Evolutionary conservation across 2,797 vertebrate genomes (phyloP), one percentile per base, ranked within the genome.

Genomic region (Salmo trutta): DNA sequence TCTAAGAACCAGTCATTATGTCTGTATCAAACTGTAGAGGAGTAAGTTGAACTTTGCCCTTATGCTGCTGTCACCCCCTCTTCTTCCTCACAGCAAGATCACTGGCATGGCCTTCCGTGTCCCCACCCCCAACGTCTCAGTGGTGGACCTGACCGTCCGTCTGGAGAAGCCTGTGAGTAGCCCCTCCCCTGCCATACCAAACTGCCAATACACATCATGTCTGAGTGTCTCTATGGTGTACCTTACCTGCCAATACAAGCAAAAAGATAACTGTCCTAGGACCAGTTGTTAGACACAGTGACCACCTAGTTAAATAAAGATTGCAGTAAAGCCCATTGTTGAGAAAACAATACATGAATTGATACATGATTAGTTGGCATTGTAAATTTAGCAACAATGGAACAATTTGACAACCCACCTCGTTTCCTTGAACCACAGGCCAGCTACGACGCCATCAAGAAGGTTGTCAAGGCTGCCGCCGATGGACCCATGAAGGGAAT

Each of bases 91-190:
- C 89, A 99, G 97, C 82, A 99, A 99, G 85, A 94, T 98, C 81
- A 99, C 98, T 1, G 97, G 98, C 84, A 99, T 99, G 98, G 98
- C 98, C 80, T 99, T 99, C 96, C 95, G 97, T 75, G 98, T 99
- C n/a, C 98, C 98, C 78, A 98, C 96, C 74, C 96, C 97, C 88
- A 99, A 99, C 0, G 97, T 99, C 79, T 99, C 98, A 0, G 98
- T 99, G 16, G 98, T 99, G 79, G 98, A 99, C 88, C 92, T 99
- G 90, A 99, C 98, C 0, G 97, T 96, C 87, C 97, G 97, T 70
- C 93, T 99, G 93, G 95, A 96, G 86, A 99, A 99, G 86, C 94
- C 98, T 1, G 98, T 99, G 83, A 92, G 97, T 95, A 29, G 10
- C 19, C 10, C 5, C 62, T 1, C 53, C 72, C 52, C 29, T 1